Evolutionary conservation across 2,888 invertebrate species (phyloP).

Genomic region (Andrena dorsata): DNA sequence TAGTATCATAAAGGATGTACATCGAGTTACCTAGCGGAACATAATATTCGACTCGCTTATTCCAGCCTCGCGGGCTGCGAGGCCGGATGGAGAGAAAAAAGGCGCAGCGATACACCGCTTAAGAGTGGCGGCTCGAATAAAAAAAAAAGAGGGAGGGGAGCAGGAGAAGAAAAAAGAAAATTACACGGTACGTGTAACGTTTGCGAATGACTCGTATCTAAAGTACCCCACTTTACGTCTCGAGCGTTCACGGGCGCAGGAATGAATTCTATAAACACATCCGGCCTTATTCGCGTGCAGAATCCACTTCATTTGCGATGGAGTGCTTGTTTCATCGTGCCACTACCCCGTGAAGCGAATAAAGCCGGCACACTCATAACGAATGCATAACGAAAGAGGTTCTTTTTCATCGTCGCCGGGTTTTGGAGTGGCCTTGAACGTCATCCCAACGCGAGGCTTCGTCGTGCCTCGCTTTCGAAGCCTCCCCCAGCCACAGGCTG

Average conservation of each 20-base stretch:
- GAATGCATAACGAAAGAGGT: constrained; percentile 46
- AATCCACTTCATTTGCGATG: constrained; percentile 58
- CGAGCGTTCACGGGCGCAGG: constrained; percentile 19
- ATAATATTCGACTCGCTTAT: constrained; percentile 31
- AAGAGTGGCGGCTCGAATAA: constrained; percentile 7
- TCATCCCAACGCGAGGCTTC: not conserved
- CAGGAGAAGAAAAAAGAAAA: constrained; percentile 27
- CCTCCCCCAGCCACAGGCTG: not conserved
- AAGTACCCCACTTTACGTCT: constrained; percentile 50
- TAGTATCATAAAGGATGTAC: constrained; percentile 1
- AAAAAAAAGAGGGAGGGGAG: not conserved
- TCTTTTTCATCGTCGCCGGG: constrained; percentile 33
- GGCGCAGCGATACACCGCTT: constrained; percentile 10
- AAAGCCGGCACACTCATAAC: constrained; percentile 40
- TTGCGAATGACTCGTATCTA: constrained; percentile 47
- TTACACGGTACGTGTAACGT: constrained; percentile 50
- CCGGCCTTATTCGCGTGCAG: constrained; percentile 36
- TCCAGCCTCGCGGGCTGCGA: too few relatives aligned
- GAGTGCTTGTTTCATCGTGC: constrained; percentile 44
- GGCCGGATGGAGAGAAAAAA: not conserved
- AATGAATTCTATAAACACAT: constrained; percentile 65
- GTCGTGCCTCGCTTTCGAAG: not conserved
- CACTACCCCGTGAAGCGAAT: constrained; percentile 28
- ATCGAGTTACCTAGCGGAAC: not conserved
- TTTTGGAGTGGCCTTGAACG: constrained; percentile 43